Percentiles rank a stretch among this genome's conserved stretches.
Conservation (phyloP, 1,140 invertebrate species). For the Drosophila nebulosa region DNA sequence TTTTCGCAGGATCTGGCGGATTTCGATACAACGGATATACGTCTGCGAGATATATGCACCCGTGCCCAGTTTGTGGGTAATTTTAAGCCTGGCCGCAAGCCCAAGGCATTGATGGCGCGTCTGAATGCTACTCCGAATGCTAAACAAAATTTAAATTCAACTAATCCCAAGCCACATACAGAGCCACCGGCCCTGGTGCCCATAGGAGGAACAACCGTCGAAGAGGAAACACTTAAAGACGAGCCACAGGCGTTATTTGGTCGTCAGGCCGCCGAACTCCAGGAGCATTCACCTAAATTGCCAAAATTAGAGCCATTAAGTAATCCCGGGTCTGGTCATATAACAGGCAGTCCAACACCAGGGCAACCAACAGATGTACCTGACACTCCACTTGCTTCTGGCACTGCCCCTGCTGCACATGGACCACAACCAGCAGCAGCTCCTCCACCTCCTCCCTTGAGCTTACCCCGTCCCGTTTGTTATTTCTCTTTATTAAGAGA, state of each 20-base stretch:
- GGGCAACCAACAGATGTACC: neutral
- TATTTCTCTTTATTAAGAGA: constrained; percentile 92
- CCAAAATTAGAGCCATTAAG: constrained; percentile 60
- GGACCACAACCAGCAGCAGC: constrained; percentile 9
- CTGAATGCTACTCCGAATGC: neutral
- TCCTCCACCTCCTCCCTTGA: constrained; percentile 75
- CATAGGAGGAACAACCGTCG: constrained; percentile 35
- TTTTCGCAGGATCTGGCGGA: constrained; percentile 79
- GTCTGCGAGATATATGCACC: constrained; percentile 69
- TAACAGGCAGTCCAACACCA: constrained; percentile 35
- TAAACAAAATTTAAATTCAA: neutral
- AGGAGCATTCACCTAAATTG: constrained; percentile 22
- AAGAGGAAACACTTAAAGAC: constrained; percentile 49
- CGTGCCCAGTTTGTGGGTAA: constrained; percentile 71
- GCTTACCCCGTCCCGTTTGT: constrained; percentile 86
- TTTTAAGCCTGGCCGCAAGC: constrained; percentile 70
- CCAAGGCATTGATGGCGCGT: constrained; percentile 39
- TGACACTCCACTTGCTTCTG: neutral
- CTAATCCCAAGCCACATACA: constrained; percentile 29
- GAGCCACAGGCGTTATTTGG: constrained; percentile 62
- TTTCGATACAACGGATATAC: constrained; percentile 78
- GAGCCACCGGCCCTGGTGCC: constrained; percentile 72
- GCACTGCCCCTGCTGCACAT: constrained; percentile 12
- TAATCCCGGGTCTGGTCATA: constrained; percentile 19
- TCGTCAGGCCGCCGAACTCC: constrained; percentile 30